Evolutionary conservation across 2,888 invertebrate genomes (phyloP).

Genomic region (Pollenia angustigena): DNA sequence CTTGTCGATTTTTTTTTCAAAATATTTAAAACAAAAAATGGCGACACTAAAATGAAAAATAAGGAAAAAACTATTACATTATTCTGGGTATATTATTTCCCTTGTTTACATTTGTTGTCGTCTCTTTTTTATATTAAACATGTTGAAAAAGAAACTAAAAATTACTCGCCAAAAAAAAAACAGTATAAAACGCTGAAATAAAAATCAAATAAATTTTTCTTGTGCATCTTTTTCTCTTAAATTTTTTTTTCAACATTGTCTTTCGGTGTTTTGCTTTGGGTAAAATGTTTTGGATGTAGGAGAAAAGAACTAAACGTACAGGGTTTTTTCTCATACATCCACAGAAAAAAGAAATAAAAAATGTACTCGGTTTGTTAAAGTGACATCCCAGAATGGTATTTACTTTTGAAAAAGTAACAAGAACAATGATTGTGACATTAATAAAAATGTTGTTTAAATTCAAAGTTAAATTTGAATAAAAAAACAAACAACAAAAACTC

Average conservation of each 20-base stretch:
- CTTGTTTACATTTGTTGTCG: slow-evolving; percentile 56
- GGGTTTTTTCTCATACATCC: too few species aligned
- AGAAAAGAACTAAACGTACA: neutral
- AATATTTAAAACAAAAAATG: slow-evolving; percentile 56
- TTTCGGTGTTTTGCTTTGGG: neutral
- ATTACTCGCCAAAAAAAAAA: neutral
- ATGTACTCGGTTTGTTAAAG: slow-evolving; percentile 24
- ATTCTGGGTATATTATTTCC: slow-evolving; percentile 55
- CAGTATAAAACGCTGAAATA: slow-evolving; percentile 18
- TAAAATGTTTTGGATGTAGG: neutral
- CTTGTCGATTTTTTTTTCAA: slow-evolving; percentile 1
- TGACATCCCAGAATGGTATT: slow-evolving; percentile 41
- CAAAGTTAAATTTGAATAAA: slow-evolving; percentile 16
- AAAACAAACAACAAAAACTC: neutral
- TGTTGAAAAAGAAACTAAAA: slow-evolving; percentile 15
- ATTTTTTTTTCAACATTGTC: slow-evolving; percentile 4
- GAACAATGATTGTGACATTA: slow-evolving; percentile 59
- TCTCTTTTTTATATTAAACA: slow-evolving; percentile 59
- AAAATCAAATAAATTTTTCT: slow-evolving; percentile 54
- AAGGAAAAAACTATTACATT: slow-evolving; percentile 7
- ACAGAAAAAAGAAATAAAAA: slow-evolving; percentile 2
- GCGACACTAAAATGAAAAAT: slow-evolving; percentile 54
- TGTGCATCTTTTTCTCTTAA: slow-evolving; percentile 11
- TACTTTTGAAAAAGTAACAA: slow-evolving; percentile 41
- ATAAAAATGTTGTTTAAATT: slow-evolving; percentile 55